Evolutionary conservation across 2,888 invertebrate species (phyloP).

Genomic region (Drosophila anomalipes): DNA sequence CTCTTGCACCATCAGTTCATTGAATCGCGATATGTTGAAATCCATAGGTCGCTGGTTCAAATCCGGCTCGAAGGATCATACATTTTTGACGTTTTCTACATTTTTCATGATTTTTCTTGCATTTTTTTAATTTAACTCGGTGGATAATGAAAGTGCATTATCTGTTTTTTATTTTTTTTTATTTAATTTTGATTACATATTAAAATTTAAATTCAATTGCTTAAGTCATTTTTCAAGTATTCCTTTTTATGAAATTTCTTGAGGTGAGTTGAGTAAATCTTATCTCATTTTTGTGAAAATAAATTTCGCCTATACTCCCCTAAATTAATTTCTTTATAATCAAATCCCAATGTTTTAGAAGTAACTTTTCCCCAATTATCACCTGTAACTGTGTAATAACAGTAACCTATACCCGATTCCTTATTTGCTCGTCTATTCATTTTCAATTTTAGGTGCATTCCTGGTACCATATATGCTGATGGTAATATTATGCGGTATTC

Average conservation of each 20-base stretch:
- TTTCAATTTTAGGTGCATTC: conserved; percentile 88
- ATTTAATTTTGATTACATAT: too few relatives aligned
- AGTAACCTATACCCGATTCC: neutral
- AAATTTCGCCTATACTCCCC: neutral
- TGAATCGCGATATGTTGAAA: conserved; percentile 66
- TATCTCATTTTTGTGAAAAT: too few relatives aligned
- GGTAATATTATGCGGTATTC: conserved; percentile 92
- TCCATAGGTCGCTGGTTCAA: conserved; percentile 82
- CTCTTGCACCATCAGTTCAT: conserved; percentile 60
- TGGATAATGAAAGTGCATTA: neutral
- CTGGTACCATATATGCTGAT: conserved; percentile 94
- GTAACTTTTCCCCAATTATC: neutral
- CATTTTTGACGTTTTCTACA: conserved; percentile 29
- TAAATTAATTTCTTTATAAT: neutral
- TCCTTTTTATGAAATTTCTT: too few relatives aligned
- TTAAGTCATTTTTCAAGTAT: neutral
- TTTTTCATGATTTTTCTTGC: neutral
- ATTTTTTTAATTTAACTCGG: neutral
- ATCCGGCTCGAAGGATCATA: conserved; percentile 77
- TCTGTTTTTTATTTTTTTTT: neutral
- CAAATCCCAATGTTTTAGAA: neutral
- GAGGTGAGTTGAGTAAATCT: too few relatives aligned
- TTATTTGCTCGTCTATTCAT: neutral
- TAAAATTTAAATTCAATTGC: neutral
- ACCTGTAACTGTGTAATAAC: neutral